These are phyloP conservation scores for Akabosia matsudoensis DNA, from an alignment of 1,140 invertebrate species.

Conservation along the genomic window DNA sequence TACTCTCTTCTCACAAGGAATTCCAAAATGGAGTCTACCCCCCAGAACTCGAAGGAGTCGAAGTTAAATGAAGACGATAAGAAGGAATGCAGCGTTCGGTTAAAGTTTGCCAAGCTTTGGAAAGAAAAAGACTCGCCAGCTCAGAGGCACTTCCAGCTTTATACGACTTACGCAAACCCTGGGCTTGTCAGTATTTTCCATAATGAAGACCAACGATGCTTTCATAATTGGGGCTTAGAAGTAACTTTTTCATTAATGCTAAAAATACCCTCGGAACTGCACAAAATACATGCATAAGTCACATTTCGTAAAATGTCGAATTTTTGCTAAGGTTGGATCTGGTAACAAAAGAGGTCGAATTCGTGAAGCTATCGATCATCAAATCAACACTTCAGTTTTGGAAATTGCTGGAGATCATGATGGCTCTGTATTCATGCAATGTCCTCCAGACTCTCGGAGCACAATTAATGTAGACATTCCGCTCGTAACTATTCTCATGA, in stretches of 20 bases:
- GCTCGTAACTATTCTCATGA: not conserved
- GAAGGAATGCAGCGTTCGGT: not conserved
- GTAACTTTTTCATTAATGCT: too few relatives aligned
- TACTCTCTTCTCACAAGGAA: too few relatives aligned
- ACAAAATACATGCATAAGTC: too few relatives aligned
- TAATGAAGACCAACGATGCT: not conserved
- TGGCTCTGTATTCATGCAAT: slow-evolving; percentile 5
- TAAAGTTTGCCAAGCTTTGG: not conserved
- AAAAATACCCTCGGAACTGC: too few relatives aligned
- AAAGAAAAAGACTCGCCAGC: not conserved
- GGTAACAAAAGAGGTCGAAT: not conserved
- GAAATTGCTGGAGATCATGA: not conserved
- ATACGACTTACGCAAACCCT: not conserved
- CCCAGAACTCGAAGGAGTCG: too few relatives aligned
- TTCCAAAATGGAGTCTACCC: too few relatives aligned
- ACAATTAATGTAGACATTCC: not conserved
- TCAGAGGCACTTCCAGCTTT: not conserved
- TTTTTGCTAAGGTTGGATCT: not conserved
- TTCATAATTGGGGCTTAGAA: slow-evolving; percentile 3
- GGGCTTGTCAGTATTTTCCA: not conserved
- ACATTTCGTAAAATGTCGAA: too few relatives aligned
- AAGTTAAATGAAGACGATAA: not conserved
- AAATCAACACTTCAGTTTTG: not conserved
- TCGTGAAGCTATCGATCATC: not conserved
- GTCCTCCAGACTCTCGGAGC: not conserved